Evolutionary conservation across 2,797 vertebrate genomes (phyloP).

Genomic region (Crocidura indochinensis): DNA sequence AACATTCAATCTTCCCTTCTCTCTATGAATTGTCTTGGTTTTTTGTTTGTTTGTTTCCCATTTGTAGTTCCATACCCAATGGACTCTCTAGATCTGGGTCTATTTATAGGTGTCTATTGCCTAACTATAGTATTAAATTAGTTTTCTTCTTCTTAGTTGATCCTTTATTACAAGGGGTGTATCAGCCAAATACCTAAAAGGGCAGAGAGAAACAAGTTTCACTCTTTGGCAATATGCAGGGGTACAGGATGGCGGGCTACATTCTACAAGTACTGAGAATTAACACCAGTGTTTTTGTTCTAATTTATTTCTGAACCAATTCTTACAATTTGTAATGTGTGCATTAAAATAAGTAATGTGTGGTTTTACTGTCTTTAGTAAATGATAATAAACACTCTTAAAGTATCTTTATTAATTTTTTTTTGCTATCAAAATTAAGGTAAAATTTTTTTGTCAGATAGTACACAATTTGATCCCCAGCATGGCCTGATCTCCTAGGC

Average conservation of each 20-base stretch:
- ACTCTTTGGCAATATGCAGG: background rate
- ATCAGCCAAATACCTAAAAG: background rate
- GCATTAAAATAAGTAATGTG: background rate
- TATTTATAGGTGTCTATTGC: background rate
- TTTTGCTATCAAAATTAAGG: constrained; percentile 23
- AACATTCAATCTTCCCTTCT: background rate
- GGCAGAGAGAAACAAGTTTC: background rate
- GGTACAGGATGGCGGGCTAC: background rate
- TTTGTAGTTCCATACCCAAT: background rate
- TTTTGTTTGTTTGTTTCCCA: background rate
- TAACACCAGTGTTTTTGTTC: constrained; percentile 24
- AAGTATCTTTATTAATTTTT: background rate
- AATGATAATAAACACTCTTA: background rate
- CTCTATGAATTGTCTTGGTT: background rate
- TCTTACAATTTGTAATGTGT: background rate
- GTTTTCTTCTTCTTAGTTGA: background rate
- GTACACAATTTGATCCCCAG: too few relatives aligned
- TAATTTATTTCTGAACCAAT: constrained; percentile 8
- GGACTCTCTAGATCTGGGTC: background rate
- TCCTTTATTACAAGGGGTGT: background rate
- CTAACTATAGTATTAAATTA: background rate
- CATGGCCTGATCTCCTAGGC: too few relatives aligned
- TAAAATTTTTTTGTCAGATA: background rate
- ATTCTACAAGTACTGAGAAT: background rate
- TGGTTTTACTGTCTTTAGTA: background rate